Evolutionary conservation across 1,140 invertebrate species (phyloP), one percentile per base, ranked within the genome.

Genomic region (Drosophila hydei): DNA sequence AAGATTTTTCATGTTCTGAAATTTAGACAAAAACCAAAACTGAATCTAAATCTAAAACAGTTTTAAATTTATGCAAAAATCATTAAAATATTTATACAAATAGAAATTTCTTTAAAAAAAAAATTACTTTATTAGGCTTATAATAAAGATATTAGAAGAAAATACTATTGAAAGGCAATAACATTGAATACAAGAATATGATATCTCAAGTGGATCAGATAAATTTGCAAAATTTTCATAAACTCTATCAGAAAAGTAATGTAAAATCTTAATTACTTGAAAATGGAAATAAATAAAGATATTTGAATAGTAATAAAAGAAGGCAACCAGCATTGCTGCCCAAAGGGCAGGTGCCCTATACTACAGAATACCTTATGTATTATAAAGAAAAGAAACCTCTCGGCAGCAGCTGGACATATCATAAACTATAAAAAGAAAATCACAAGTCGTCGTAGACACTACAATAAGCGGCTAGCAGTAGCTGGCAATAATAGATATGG

Each of bases 291-390:
- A 62, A 33, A 38, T 33, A 54, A 16, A 71, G 54, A 56, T 42
- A 72, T 56, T 51, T 47, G 65, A 81, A 62, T 30, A 63, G 61
- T 25, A 55, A n/a, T n/a, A n/a, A n/a, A n/a, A n/a, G 64, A 55
- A 47, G 58, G 63, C 71, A 68, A 64, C 77, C 65, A 87, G 73
- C 80, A 77, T 77, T 79, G 77, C 74, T 81, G 74, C 62, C 79
- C 79, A 75, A 72, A 77, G 61, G 70, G 42, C 56, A 72, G 63
- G 59, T 73, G 56, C 45, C 48, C 4, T 11, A 59, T 33, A n/a
- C 27, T 25, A 42, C n/a, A 77, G 38, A 43, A 36, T 30, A 16
- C 48, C 7, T 6, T 2, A 16, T 16, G 38, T 6, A 16, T 16
- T 16, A 4, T 4, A 42, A 42, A 42, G 38, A 42, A 42, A 8